Base-by-base conservation (phyloP, 2,113 vertebrate species). In the Lepus europaeus region DNA sequence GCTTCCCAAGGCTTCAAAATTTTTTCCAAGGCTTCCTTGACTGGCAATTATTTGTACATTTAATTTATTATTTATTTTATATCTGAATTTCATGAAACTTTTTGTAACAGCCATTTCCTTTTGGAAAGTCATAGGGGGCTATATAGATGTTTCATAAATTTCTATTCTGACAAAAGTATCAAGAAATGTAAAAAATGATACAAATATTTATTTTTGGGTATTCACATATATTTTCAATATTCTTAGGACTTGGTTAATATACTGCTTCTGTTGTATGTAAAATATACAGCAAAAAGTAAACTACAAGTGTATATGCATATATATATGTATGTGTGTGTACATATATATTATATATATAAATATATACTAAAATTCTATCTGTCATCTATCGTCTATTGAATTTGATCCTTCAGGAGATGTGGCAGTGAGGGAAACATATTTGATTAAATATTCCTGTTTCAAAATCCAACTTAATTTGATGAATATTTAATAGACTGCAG, bases 31-130 rank as follows among this genome's bases (percentile, higher is more conserved):
- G 2, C 19, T 91, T 63, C 12, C 31, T 79, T 90, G 5, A 87
- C 11, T 70, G 16, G 25, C 79, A 87, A 83, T 64, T 19, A 0
- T 5, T 29, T 91, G 5, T 49, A n/a, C 2, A 45, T 68, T 93
- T 89, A 64, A 85, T 59, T 68, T 77, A 59, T 90, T 70, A 25
- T 73, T 68, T 89, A 63, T 95, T 91, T 72, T 53, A 51, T 79
- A 63, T 82, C 17, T 90, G 8, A 77, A 69, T 89, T 70, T 11
- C 78, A 86, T 88, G 23, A 4, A 61, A 31, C 56, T 33, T 69
- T 56, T 63, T 5, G 19, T n/a, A 73, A 51, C 9, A 39, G 29
- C 51, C 25, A 78, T 84, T 36, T 53, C 25, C 3, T 56, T 87
- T 90, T 82, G 29, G 10, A 70, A 93, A 69, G 49, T 70, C 13